phyloP scores from a whole-genome alignment of 2,113 vertebrate species.

The Lontra canadensis region DNA sequence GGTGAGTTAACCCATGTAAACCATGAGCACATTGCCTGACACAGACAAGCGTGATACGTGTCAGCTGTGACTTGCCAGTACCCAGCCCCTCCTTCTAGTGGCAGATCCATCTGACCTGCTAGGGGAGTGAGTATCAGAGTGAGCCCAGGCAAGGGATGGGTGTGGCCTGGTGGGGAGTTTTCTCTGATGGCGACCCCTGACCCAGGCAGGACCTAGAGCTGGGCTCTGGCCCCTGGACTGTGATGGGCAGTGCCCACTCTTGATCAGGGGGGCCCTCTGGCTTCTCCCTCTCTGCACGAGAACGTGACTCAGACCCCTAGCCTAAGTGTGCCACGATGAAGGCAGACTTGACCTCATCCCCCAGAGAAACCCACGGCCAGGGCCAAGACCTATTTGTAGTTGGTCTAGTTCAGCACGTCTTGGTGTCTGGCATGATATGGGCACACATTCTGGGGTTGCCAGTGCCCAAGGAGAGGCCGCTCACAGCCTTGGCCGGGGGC shows the following conservation, averaged over 20 bases:
- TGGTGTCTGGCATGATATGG: rapidly evolving
- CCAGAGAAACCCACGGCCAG: background rate
- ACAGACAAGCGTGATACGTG: rapidly evolving
- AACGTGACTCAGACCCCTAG: background rate
- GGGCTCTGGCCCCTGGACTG: background rate
- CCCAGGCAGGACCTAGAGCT: background rate
- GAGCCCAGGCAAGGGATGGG: background rate
- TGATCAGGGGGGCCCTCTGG: no score
- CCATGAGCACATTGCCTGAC: background rate
- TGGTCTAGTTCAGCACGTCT: background rate
- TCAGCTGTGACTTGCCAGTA: background rate
- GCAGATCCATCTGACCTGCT: background rate
- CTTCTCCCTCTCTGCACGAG: background rate
- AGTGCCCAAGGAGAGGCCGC: background rate
- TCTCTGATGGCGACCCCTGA: background rate
- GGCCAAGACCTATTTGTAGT: background rate
- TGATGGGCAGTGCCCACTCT: background rate
- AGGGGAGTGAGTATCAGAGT: rapidly evolving
- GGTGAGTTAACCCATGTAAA: background rate
- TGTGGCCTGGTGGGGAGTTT: background rate
- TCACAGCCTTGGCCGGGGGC: background rate
- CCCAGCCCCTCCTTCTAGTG: background rate
- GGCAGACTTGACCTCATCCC: background rate
- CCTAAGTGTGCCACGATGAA: background rate
- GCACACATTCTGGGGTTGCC: background rate